phyloP scores from a whole-genome alignment of 1,140 invertebrate genomes.

The Neodiprion pinetum region DNA sequence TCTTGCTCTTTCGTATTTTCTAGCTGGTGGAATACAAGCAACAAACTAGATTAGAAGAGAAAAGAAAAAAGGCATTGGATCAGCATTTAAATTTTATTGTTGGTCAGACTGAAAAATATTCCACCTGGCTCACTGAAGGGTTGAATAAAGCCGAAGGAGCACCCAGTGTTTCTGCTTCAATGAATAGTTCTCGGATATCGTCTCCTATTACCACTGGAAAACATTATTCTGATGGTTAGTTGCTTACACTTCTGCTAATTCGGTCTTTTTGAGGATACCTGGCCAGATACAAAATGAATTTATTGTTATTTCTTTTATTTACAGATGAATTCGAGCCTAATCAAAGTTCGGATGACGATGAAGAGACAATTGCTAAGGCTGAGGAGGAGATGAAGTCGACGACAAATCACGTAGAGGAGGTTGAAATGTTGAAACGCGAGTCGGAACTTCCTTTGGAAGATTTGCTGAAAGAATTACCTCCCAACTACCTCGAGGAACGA shows the following conservation, averaged over 20 bases:
- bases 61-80: slow-evolving; percentile 94
- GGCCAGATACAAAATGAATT: background rate
- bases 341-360: slow-evolving; percentile 86
- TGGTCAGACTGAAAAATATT: slow-evolving; percentile 98
- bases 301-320: slow-evolving; percentile 29
- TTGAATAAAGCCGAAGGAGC: slow-evolving; percentile 70
- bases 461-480: slow-evolving; percentile 76
- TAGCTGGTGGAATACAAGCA: slow-evolving; percentile 95
- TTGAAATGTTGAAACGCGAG: slow-evolving; percentile 88
- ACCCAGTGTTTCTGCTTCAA: slow-evolving; percentile 59
- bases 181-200: slow-evolving; percentile 60
- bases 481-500: slow-evolving; percentile 78
- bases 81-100: slow-evolving; percentile 98
- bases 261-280: too few relatives aligned
- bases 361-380: slow-evolving; percentile 94
- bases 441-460: slow-evolving; percentile 92
- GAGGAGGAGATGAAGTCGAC: slow-evolving; percentile 76
- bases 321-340: slow-evolving; percentile 83
- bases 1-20: slow-evolving; percentile 31
- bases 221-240: slow-evolving; percentile 60
- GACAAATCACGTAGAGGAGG: slow-evolving; percentile 77
- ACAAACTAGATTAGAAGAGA: slow-evolving; percentile 90
- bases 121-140: slow-evolving; percentile 85
- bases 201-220: slow-evolving; percentile 53
- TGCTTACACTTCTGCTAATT: background rate